Evolutionary conservation across 2,113 vertebrate genomes (phyloP).

Genomic region (Falcunculus frontatus): DNA sequence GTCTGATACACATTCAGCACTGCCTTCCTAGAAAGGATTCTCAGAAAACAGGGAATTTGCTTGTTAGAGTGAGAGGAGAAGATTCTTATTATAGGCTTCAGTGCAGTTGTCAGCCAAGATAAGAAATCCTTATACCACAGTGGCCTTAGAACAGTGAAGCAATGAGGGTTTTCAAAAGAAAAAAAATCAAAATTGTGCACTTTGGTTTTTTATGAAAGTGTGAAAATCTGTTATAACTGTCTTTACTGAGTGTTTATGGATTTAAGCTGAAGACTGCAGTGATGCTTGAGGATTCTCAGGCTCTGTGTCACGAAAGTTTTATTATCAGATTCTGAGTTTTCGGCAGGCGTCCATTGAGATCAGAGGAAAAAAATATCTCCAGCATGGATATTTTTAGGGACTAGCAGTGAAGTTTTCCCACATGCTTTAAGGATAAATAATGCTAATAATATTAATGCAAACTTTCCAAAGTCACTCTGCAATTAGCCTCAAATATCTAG

Average conservation of each 20-base stretch:
- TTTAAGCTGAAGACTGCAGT: conserved; percentile 23
- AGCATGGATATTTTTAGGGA: background rate
- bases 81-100: conserved; percentile 54
- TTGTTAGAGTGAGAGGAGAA: conserved; percentile 60
- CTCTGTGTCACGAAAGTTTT: background rate
- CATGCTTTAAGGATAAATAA: background rate
- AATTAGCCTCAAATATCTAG: background rate
- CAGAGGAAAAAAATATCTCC: background rate
- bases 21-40: conserved; percentile 59
- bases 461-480: background rate
- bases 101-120: conserved; percentile 44
- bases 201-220: background rate
- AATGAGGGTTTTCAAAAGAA: background rate
- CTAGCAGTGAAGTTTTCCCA: background rate
- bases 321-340: background rate
- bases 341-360: background rate
- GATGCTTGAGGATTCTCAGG: conserved; percentile 13
- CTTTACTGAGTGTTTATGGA: conserved; percentile 31
- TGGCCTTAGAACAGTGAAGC: conserved; percentile 24
- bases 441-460: background rate
- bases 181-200: background rate
- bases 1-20: conserved; percentile 29
- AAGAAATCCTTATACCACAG: conserved; percentile 38
- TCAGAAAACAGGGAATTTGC: conserved; percentile 62
- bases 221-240: conserved; percentile 33